A percentile compares a stretch with the other conserved stretches of the same genome.
Evolutionary conservation across 2,113 vertebrate species (phyloP).

Genomic region (Lathamus discolor): DNA sequence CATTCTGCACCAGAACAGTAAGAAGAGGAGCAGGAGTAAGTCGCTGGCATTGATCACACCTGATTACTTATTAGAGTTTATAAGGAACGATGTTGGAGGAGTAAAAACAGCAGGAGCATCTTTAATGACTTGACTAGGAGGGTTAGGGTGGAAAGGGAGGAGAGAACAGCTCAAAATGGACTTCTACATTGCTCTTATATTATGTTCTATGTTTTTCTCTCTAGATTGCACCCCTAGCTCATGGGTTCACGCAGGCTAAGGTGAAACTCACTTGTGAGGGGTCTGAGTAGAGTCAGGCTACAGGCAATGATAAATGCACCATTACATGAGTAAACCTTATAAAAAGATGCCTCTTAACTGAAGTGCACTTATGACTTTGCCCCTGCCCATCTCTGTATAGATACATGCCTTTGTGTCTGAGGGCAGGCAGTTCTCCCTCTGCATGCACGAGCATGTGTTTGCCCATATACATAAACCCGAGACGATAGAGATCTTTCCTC

Average conservation of each 20-base stretch:
- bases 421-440: not conserved
- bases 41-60: slow-evolving; percentile 32
- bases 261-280: not conserved
- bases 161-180: not conserved
- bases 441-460: not conserved
- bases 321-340: not conserved
- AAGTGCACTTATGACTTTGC: not conserved
- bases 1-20: not conserved
- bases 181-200: not conserved
- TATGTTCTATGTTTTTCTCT: not conserved
- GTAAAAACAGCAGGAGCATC: not conserved
- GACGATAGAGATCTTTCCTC: not conserved
- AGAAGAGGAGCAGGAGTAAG: not conserved
- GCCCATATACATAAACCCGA: not conserved
- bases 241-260: not conserved
- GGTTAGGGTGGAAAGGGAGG: not conserved
- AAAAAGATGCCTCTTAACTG: not conserved
- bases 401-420: not conserved
- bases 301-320: not conserved
- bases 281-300: not conserved
- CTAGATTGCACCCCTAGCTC: not conserved
- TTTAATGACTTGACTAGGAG: not conserved
- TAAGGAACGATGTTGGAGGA: not conserved
- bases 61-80: slow-evolving; percentile 42
- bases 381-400: not conserved